Evolutionary conservation across 2,797 vertebrate species (phyloP).

Genomic region (Arnoldichthys spilopterus): DNA sequence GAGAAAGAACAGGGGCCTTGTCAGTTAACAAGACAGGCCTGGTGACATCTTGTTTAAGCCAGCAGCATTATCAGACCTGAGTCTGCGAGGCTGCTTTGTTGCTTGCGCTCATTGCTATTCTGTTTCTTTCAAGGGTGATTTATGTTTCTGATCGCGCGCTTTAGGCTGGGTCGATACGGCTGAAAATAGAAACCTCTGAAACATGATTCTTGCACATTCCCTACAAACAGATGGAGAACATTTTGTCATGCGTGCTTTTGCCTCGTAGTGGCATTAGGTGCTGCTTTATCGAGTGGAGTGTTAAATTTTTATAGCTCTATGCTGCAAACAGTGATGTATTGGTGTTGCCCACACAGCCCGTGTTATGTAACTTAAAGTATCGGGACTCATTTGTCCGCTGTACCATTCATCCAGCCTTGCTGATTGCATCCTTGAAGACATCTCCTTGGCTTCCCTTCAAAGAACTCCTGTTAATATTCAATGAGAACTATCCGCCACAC

Average conservation of each 20-base stretch:
- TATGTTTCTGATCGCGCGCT: background rate
- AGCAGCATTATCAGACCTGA: background rate
- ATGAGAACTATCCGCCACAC: conserved; percentile 41
- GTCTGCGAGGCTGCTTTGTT: conserved; percentile 1
- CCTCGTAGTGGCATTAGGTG: background rate
- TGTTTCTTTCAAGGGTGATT: conserved; percentile 1
- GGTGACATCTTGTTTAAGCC: background rate
- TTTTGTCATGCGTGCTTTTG: conserved; percentile 4
- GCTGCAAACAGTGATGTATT: conserved; percentile 28
- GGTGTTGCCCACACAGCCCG: conserved; percentile 14
- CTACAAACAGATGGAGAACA: conserved; percentile 8
- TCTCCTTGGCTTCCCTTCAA: conserved; percentile 44
- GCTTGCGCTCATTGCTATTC: background rate
- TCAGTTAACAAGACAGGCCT: conserved; percentile 4
- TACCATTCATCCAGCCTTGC: conserved; percentile 8
- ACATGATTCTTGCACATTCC: conserved; percentile 13
- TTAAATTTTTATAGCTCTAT: conserved; percentile 17
- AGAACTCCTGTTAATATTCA: conserved; percentile 48
- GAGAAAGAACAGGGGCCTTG: background rate
- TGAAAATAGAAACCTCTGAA: conserved; percentile 21
- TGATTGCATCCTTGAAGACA: conserved; percentile 28
- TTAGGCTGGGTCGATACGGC: conserved; percentile 3
- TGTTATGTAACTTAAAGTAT: conserved; percentile 27
- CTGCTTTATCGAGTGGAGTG: background rate
- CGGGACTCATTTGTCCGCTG: conserved; percentile 7